phyloP scores from a whole-genome alignment of 2,113 vertebrate genomes.

The Ictalurus furcatus region DNA sequence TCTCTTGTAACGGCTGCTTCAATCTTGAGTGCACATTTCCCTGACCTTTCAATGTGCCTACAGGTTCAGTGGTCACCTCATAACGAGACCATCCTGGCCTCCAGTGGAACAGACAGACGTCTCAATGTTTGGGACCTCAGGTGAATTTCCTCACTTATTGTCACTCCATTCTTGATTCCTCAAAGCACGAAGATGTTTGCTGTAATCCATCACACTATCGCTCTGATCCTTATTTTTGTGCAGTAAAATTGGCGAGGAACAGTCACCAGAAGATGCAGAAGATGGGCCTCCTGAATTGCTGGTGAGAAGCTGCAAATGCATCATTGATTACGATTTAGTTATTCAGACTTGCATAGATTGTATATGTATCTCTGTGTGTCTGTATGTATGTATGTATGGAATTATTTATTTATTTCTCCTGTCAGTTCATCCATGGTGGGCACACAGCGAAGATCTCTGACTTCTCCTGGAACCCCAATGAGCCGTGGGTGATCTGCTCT shows the following conservation, averaged over 20 bases:
- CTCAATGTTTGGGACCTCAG: constrained; percentile 98
- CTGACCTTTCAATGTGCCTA: constrained; percentile 19
- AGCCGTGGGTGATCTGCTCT: constrained; percentile 99
- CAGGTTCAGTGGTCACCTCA: constrained; percentile 99
- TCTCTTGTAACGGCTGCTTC: not conserved
- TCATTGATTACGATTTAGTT: not conserved
- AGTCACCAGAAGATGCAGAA: constrained; percentile 96
- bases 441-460: constrained; percentile 98
- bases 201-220: not conserved
- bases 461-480: constrained; percentile 99
- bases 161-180: not conserved
- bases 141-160: constrained; percentile 56
- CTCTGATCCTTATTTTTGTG: not conserved
- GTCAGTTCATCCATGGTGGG: constrained; percentile 94
- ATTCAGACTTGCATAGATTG: too few relatives aligned
- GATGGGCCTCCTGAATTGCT: constrained; percentile 96
- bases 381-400: fast-evolving
- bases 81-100: constrained; percentile 97
- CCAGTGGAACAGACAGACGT: constrained; percentile 94
- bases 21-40: not conserved
- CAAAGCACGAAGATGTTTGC: not conserved
- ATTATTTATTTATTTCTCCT: not conserved
- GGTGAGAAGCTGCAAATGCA: constrained; percentile 67
- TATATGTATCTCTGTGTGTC: not conserved
- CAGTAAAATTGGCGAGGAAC: constrained; percentile 98